Percentiles rank a stretch among this genome's conserved stretches.
phyloP scores from a whole-genome alignment of 2,113 vertebrate species.

The Muntiacus reevesi region DNA sequence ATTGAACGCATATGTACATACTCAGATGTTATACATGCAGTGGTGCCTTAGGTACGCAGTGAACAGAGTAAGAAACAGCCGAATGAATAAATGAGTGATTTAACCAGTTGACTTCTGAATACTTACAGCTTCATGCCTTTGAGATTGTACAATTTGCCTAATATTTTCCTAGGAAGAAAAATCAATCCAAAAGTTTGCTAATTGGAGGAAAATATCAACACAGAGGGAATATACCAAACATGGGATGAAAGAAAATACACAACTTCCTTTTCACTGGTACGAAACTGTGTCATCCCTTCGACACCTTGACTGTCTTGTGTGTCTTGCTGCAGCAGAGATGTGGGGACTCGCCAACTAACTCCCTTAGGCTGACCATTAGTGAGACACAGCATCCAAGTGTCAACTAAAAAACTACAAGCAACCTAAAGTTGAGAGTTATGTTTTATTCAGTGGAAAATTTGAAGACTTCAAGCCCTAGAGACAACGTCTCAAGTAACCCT shows the following conservation, averaged over 20 bases:
- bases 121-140: not conserved
- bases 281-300: not conserved
- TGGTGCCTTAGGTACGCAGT: fast-evolving
- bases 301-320: fast-evolving
- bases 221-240: not conserved
- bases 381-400: not conserved
- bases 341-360: not conserved
- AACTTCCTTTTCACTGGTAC: not conserved
- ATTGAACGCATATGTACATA: fast-evolving
- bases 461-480: not conserved
- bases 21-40: fast-evolving
- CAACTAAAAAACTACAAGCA: not conserved
- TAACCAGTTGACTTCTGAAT: not conserved
- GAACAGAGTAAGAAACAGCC: too few relatives aligned
- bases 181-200: not conserved
- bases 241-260: not conserved
- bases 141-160: not conserved
- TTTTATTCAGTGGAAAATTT: not conserved
- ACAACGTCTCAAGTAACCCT: not conserved
- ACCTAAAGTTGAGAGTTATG: not conserved
- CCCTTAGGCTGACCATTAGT: not conserved
- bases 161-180: not conserved
- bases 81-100: not conserved
- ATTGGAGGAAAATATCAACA: not conserved
- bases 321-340: not conserved